Percentiles rank a stretch among this genome's conserved stretches.
phyloP scores from a whole-genome alignment of 2,797 vertebrate species.

The Pseudocheirus occidentalis region DNA sequence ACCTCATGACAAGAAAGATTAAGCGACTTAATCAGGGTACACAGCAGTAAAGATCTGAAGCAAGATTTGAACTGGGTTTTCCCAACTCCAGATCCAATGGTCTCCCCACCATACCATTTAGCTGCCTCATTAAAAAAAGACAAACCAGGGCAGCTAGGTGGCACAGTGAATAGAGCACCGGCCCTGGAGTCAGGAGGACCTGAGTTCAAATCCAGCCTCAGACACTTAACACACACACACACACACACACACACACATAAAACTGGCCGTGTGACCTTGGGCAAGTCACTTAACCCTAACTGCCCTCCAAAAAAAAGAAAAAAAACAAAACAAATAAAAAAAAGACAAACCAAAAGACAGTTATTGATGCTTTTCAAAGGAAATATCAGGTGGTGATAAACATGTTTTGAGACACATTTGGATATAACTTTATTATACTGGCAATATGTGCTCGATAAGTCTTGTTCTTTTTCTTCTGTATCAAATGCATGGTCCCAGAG shows the following conservation, averaged over 20 bases:
- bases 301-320: too few species aligned
- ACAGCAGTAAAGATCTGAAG: background rate
- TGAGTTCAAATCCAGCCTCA: too few species aligned
- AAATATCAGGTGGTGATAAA: conserved; percentile 18
- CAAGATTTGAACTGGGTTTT: background rate
- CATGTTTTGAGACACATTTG: background rate
- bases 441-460: background rate
- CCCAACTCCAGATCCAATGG: background rate
- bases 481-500: background rate
- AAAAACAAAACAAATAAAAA: too few species aligned
- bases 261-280: too few species aligned
- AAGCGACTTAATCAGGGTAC: background rate
- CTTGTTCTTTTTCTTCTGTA: background rate
- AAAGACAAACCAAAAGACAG: background rate
- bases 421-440: background rate
- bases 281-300: too few species aligned
- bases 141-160: too few species aligned
- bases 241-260: too few species aligned
- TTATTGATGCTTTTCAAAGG: background rate
- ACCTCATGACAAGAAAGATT: background rate
- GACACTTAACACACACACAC: too few species aligned
- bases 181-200: too few species aligned
- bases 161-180: too few species aligned
- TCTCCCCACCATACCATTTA: background rate
- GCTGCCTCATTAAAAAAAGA: background rate